Conservation (phyloP, 2,113 vertebrate species). For the Prunella himalayana region DNA sequence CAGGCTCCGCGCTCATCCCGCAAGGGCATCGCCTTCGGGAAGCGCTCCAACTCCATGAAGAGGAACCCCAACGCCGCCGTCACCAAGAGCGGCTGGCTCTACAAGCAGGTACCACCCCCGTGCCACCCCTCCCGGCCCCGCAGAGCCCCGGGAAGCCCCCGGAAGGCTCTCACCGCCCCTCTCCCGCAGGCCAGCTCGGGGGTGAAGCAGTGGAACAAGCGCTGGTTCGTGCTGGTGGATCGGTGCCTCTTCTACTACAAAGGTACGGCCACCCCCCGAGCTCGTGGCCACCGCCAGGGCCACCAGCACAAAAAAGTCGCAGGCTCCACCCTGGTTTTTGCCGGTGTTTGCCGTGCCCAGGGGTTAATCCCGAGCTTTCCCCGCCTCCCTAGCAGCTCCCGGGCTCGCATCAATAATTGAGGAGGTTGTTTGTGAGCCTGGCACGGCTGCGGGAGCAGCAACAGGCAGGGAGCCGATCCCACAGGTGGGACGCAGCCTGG, state of each 20-base stretch:
- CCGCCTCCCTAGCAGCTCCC: background rate
- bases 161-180: background rate
- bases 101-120: conserved; percentile 80
- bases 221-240: conserved; percentile 95
- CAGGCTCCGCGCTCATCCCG: conserved; percentile 78
- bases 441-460: background rate
- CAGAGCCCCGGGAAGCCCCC: rapidly evolving
- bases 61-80: conserved; percentile 87
- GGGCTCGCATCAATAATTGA: conserved; percentile 51
- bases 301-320: background rate
- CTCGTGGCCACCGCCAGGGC: rapidly evolving
- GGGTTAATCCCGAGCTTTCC: background rate
- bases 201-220: conserved; percentile 95
- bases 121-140: background rate
- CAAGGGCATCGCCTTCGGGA: conserved; percentile 89
- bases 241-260: conserved; percentile 97
- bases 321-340: background rate
- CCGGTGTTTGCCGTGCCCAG: rapidly evolving
- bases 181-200: conserved; percentile 87
- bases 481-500: background rate
- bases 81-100: conserved; percentile 89
- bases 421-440: background rate
- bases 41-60: conserved; percentile 94
- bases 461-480: background rate
- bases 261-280: conserved; percentile 63